Evolutionary conservation across 2,888 invertebrate species (phyloP), one percentile per base, ranked within the genome.

Genomic region (Schizotus pectinicornis): DNA sequence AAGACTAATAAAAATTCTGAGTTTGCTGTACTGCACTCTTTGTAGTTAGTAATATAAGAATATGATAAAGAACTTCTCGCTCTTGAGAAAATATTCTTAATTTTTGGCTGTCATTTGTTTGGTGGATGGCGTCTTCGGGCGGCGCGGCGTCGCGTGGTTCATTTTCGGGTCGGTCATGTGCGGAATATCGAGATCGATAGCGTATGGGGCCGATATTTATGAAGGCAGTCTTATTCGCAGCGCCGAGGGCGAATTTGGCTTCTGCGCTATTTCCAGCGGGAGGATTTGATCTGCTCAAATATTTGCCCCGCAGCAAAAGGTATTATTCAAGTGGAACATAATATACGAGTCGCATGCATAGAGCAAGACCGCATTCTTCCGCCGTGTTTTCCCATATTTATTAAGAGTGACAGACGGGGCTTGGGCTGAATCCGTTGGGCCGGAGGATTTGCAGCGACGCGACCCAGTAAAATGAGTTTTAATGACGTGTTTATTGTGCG

Each of bases 401-500:
- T 56, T 46, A 39, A 39, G 54, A 54, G 47, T 54, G 35, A 35
- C 50, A 34, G 41, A 12, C 33, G 8, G 50, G 42, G 39, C 34
- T 41, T 8, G 41, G 47, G 37, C 52, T 46, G 34, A 35, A 47
- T 22, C 22, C 22, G 22, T 22, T 22, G 22, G 22, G 22, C 22
- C 11, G 34, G 54, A 36, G 54, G 46, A 37, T 53, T 56, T 55
- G 7, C 12, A 50, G 32, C 45, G 59, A 59, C 60, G 61, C 67
- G 61, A 62, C 61, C 62, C 63, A 65, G 62, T 67, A 68, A 71
- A 71, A 73, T 69, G 68, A 69, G 71, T 72, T 74, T 74, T 73
- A 74, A 74, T 72, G 74, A 71, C 67, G 72, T 70, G 73, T 73
- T 73, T 71, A 72, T 70, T 70, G 71, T 70, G 64, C 63, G 65